These are phyloP conservation scores for Augochlorella aurata DNA, from an alignment of 2,888 invertebrate species.

Conservation along the genomic window DNA sequence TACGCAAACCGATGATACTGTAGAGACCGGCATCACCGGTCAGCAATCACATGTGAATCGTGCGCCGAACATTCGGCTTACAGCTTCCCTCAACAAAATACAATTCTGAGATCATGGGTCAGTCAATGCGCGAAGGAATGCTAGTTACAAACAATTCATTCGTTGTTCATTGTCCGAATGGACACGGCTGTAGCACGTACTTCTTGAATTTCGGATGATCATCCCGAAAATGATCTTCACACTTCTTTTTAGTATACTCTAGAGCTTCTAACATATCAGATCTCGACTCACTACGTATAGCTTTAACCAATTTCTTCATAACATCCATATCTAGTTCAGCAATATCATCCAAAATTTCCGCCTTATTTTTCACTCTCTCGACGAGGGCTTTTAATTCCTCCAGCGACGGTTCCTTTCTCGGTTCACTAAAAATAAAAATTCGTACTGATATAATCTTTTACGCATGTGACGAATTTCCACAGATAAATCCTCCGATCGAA, in stretches of 20 bases:
- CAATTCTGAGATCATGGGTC: background rate
- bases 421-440: conserved; percentile 59
- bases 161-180: conserved; percentile 59
- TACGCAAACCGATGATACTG: background rate
- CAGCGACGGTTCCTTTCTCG: conserved; percentile 44
- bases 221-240: conserved; percentile 67
- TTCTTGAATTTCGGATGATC: conserved; percentile 66
- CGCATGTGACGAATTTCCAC: background rate
- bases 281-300: conserved; percentile 57
- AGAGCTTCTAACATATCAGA: conserved; percentile 64
- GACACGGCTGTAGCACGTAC: conserved; percentile 71
- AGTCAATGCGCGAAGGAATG: background rate
- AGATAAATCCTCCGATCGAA: background rate
- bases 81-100: background rate
- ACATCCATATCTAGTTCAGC: conserved; percentile 68
- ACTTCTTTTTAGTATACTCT: conserved; percentile 63
- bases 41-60: conserved; percentile 2
- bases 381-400: conserved; percentile 62
- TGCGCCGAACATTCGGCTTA: background rate
- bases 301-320: conserved; percentile 65
- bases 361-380: conserved; percentile 55
- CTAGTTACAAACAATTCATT: background rate
- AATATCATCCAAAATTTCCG: conserved; percentile 69
- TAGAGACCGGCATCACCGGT: background rate
- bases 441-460: background rate